Conservation (phyloP, 1,140 invertebrate species). For the Aphelinus atriplicis region DNA sequence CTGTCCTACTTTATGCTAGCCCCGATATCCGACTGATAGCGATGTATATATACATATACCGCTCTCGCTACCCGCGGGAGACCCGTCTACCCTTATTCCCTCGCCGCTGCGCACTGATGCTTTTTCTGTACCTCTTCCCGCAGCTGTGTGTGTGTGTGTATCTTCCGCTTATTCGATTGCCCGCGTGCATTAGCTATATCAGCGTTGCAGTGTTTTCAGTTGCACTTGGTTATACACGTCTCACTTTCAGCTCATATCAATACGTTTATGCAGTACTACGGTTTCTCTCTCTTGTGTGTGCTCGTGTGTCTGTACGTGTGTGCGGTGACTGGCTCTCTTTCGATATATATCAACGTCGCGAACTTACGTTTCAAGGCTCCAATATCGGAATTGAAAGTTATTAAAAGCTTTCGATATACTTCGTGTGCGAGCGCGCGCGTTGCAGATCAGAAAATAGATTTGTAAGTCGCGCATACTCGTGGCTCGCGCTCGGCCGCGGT, state of each 20-base stretch:
- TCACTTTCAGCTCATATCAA: too few species aligned
- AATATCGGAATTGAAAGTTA: neutral
- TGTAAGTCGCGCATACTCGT: neutral
- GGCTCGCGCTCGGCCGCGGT: neutral
- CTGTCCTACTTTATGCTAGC: constrained; percentile 42
- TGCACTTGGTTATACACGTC: too few species aligned
- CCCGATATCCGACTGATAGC: constrained; percentile 57
- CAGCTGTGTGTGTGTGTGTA: too few species aligned
- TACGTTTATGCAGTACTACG: too few species aligned
- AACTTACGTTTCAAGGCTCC: neutral
- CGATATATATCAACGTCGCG: too few species aligned
- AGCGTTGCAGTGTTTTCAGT: too few species aligned
- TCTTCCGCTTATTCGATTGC: neutral
- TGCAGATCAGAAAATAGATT: neutral
- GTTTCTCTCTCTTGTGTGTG: too few species aligned
- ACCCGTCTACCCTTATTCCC: neutral
- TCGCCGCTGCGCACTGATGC: neutral
- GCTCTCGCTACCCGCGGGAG: too few species aligned
- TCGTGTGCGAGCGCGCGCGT: neutral
- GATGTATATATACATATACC: neutral
- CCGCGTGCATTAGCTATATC: too few species aligned
- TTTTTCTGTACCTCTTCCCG: neutral
- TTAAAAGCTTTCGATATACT: neutral
- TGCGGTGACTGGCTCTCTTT: too few species aligned
- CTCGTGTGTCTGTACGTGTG: too few species aligned